Percentiles rank a stretch among this genome's conserved stretches.
Evolutionary conservation across 2,797 vertebrate genomes (phyloP).

Genomic region (Xiphophorus birchmanni): DNA sequence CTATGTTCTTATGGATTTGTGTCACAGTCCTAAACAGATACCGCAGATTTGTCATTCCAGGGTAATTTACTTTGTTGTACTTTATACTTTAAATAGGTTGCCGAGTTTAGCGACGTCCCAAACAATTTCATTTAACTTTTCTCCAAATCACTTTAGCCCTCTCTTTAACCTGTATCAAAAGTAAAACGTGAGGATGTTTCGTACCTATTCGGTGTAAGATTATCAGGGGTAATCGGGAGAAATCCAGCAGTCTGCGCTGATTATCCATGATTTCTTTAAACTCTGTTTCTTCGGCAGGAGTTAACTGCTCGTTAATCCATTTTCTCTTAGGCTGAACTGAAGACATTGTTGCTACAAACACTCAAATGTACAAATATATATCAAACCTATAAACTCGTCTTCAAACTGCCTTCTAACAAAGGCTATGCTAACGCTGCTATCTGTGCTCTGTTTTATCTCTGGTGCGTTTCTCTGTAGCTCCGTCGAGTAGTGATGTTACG

Average conservation of each 20-base stretch:
- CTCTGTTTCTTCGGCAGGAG: not conserved
- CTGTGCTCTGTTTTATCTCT: not conserved
- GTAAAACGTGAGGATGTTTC: not conserved
- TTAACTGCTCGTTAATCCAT: not conserved
- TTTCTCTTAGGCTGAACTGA: not conserved
- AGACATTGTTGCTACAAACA: not conserved
- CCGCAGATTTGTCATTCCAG: not conserved
- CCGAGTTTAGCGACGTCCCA: not conserved
- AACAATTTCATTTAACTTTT: not conserved
- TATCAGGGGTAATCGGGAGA: not conserved
- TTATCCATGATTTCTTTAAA: not conserved
- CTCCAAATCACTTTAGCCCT: not conserved
- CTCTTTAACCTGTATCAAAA: not conserved
- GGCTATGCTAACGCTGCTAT: not conserved
- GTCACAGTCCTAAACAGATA: not conserved
- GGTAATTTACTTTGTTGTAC: not conserved
- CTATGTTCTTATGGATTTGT: not conserved
- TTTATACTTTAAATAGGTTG: not conserved
- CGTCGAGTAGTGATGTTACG: no score
- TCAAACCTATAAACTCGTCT: not conserved
- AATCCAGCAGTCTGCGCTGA: not conserved
- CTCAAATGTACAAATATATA: not conserved
- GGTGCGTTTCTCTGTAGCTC: not conserved
- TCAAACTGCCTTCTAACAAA: not conserved
- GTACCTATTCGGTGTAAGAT: not conserved